Conservation (phyloP, 2,888 invertebrate species). For the Lottia gigantea region DNA sequence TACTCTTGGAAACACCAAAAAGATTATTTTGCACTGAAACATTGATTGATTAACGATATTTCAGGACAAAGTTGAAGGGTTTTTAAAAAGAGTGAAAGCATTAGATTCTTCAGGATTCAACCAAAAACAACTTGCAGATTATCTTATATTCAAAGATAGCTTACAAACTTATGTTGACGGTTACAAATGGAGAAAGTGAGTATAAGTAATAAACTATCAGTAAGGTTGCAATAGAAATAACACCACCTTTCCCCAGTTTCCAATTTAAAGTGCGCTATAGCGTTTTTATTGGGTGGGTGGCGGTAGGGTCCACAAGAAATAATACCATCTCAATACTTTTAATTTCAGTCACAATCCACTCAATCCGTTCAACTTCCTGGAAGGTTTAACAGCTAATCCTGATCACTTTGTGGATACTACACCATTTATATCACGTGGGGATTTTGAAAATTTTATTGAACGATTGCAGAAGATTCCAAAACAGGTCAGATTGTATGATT, state of each 20-base stretch:
- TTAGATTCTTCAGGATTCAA: slow-evolving; percentile 30
- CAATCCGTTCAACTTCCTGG: slow-evolving; percentile 62
- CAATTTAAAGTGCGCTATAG: no score
- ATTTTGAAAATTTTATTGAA: slow-evolving; percentile 55
- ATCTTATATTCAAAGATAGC: slow-evolving; percentile 50
- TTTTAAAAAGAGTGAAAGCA: slow-evolving; percentile 27
- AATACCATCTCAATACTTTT: no score
- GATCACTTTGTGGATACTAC: slow-evolving; percentile 33
- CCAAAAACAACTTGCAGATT: slow-evolving; percentile 41
- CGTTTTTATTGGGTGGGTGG: no score
- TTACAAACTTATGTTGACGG: slow-evolving; percentile 51
- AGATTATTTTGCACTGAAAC: no score
- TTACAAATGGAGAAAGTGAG: slow-evolving; percentile 57
- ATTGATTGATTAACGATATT: no score
- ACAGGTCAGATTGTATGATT: slow-evolving; percentile 41
- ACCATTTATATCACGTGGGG: slow-evolving; percentile 48
- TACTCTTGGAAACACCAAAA: no score
- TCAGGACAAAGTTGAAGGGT: slow-evolving; percentile 35
- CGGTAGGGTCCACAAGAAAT: no score
- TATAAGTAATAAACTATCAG: slow-evolving; percentile 11
- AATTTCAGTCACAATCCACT: slow-evolving; percentile 43
- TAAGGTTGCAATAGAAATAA: background rate
- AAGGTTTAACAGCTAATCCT: slow-evolving; percentile 44
- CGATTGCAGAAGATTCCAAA: slow-evolving; percentile 50
- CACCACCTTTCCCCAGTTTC: no score